Conservation (phyloP, 2,113 vertebrate species). For the Vidua chalybeata region DNA sequence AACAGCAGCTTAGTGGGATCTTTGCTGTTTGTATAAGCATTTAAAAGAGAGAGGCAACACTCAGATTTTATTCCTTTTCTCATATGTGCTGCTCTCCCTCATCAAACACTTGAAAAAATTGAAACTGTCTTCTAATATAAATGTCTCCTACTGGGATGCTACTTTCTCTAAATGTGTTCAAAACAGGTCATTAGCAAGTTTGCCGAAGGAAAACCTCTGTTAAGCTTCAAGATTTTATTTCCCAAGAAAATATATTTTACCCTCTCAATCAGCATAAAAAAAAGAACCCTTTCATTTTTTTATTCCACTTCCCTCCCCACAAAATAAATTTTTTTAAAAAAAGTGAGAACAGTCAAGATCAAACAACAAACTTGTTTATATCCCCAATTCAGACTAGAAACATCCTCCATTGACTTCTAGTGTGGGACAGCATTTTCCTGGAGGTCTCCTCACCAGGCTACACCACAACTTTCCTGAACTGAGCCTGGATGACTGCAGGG, state of each 20-base stretch:
- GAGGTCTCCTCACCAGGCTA: not conserved
- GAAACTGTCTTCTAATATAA: not conserved
- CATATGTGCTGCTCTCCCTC: not conserved
- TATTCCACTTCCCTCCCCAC: fast-evolving
- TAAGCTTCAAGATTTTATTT: not conserved
- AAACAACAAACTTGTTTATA: not conserved
- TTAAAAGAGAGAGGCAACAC: not conserved
- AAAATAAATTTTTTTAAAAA: not conserved
- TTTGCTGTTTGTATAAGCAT: not conserved
- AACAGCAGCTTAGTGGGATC: not conserved
- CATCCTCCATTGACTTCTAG: not conserved
- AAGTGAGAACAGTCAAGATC: not conserved
- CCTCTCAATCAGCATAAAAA: not conserved
- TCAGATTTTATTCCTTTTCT: not conserved
- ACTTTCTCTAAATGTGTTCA: not conserved
- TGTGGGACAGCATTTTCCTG: not conserved
- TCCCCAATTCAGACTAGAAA: not conserved
- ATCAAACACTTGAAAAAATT: slow-evolving; percentile 28
- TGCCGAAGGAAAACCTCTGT: not conserved
- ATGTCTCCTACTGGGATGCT: not conserved
- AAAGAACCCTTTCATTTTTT: fast-evolving
- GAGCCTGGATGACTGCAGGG: not conserved
- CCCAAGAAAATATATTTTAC: not conserved
- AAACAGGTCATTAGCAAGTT: slow-evolving; percentile 37
- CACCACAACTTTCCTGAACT: not conserved